Evolutionary conservation across 2,888 invertebrate species (phyloP), one percentile per base, ranked within the genome.

Genomic region (Nycteola revayana): DNA sequence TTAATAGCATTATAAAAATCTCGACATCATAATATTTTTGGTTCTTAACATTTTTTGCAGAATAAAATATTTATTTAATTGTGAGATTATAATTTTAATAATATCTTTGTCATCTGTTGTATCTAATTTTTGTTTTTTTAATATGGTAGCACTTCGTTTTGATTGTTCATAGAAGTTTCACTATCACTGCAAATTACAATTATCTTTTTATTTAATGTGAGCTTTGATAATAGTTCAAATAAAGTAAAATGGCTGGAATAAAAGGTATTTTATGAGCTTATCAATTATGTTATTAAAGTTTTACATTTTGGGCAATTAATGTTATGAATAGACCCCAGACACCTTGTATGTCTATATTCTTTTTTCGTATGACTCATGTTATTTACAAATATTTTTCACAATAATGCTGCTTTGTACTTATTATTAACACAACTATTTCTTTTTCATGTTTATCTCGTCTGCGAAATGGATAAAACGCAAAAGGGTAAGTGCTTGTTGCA

Each of bases 181-280:
- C 23, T 28, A 36, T 32, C 18, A 27, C 32, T 8, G 14, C 10
- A 31, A 29, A 14, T 21, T 2, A 8, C 7, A 7, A 5, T 14
- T 1, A 32, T 32, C 29, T 20, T 7, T 28, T 9, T 22, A 21
- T 32, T 49, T 24, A 32, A 34, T 45, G 30, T 27, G 28, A 36
- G 30, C 27, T 28, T 49, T 37, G 28, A 1, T 44, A 42, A 1
- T 32, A 28, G 29, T 29, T 28, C 8, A 25, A 24, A 34, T n/a
- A n/a, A 43, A 28, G 4, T 23, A 71, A 40, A 67, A 89, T 89
- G 89, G 88, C 89, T 61, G 89, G 89, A 67, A 84, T 89, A 27
- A 89, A 89, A 81, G 88, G 89, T 89, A 78, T 23, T 14, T 14
- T 14, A 14, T 14, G 3, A n/a, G n/a, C n/a, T n/a, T n/a, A n/a